These are phyloP conservation scores for Paraescarpia echinospica DNA, from an alignment of 1,140 invertebrate species.

Conservation along the genomic window DNA sequence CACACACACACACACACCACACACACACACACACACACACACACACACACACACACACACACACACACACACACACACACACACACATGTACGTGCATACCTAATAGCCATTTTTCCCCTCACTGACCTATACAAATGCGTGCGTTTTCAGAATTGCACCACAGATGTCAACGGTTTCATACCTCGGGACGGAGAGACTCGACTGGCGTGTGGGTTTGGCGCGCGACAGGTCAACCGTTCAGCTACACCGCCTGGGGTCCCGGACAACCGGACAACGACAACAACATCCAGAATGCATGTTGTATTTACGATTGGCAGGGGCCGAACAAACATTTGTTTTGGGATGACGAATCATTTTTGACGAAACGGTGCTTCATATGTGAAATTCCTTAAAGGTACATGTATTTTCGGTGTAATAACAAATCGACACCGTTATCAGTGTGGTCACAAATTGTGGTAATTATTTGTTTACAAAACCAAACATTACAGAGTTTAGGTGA, in stretches of 20 bases:
- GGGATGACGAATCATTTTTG: not conserved
- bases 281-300: not conserved
- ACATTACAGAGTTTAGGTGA: too few species aligned
- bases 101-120: too few species aligned
- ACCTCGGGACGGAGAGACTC: not conserved
- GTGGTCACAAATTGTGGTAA: not conserved
- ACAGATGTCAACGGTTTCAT: too few species aligned
- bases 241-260: not conserved
- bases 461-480: too few species aligned
- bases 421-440: not conserved
- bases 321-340: not conserved
- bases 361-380: not conserved
- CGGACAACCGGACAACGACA: not conserved
- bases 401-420: too few species aligned
- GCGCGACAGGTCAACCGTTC: not conserved
- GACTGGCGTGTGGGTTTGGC: not conserved
- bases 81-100: too few species aligned
- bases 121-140: too few species aligned
- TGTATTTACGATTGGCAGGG: not conserved
- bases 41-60: too few species aligned
- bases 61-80: too few species aligned
- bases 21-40: too few species aligned
- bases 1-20: constrained; percentile 20
- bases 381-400: not conserved
- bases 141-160: too few species aligned